Evolutionary conservation across 30 jellyfish, hydroid and myxozoan species (phyloP).

Genomic region (Calvadosia cruxmelitensis): DNA sequence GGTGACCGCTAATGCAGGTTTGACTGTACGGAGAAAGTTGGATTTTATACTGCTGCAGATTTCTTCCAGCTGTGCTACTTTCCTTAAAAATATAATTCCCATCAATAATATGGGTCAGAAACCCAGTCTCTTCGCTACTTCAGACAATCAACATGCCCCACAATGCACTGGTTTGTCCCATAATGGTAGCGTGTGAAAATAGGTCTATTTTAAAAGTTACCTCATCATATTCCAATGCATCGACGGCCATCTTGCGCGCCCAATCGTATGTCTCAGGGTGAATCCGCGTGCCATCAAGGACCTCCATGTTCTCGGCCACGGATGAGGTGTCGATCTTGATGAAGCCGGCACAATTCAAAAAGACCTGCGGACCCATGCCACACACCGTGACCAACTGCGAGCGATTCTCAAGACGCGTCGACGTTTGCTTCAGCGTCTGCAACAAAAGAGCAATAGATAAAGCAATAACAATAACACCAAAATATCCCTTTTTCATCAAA

Average conservation of each 20-base stretch:
- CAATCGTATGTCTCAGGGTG: constrained; percentile 99
- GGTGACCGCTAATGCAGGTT: too few species aligned
- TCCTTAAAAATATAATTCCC: too few species aligned
- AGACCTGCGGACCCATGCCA: constrained; percentile 98
- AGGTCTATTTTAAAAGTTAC: constrained; percentile 21
- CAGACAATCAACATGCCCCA: too few species aligned
- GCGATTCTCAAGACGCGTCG: constrained; percentile 79
- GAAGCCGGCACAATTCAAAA: constrained; percentile 92
- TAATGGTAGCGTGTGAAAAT: too few species aligned
- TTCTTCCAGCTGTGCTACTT: too few species aligned
- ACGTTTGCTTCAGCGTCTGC: constrained; percentile 58
- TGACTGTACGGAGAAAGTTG: too few species aligned
- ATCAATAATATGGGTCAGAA: too few species aligned
- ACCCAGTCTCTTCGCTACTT: too few species aligned
- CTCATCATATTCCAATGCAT: constrained; percentile 89
- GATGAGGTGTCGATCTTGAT: constrained; percentile 65
- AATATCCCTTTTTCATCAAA: too few species aligned
- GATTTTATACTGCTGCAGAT: too few species aligned
- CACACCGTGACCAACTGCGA: constrained; percentile 85
- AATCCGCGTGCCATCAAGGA: constrained; percentile 83
- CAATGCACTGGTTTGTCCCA: too few species aligned
- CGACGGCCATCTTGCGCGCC: constrained; percentile 98
- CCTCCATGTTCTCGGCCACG: constrained; percentile 75
- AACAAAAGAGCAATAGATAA: neutral
- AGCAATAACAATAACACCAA: too few species aligned